Evolutionary conservation across 1,140 invertebrate species (phyloP).

Genomic region (Phthorimaea operculella): DNA sequence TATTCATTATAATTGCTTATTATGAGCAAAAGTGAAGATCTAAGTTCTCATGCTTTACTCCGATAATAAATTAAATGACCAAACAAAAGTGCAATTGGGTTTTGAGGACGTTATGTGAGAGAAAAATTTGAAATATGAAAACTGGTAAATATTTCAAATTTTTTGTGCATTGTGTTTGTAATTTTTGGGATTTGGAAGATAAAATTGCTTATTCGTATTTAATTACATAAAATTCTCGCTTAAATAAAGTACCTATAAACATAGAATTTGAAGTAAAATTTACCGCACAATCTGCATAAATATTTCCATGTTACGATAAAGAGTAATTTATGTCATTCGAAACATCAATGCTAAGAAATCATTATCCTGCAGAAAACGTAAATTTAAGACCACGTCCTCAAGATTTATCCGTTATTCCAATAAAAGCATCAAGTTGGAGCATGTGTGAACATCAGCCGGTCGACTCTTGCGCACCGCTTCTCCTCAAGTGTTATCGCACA

Average conservation of each 20-base stretch:
- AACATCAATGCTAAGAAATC: no score
- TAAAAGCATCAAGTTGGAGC: conserved; percentile 3
- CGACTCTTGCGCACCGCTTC: conserved; percentile 50
- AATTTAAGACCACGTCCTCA: neutral
- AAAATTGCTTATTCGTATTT: no score
- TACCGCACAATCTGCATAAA: no score
- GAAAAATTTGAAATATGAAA: no score
- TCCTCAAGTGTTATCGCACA: conserved; percentile 61
- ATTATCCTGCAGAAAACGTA: no score
- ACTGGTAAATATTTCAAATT: neutral
- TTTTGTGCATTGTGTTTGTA: neutral
- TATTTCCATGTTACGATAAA: no score
- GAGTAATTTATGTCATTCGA: no score
- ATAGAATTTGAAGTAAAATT: no score
- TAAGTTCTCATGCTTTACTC: conserved; percentile 44
- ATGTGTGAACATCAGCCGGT: conserved; percentile 32
- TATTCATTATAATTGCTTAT: conserved; percentile 43
- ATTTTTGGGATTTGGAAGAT: no score
- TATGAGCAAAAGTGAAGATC: conserved; percentile 32
- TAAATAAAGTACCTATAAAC: no score
- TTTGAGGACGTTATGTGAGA: neutral
- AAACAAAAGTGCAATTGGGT: neutral
- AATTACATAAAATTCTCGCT: no score
- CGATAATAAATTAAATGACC: neutral
- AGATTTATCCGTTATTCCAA: neutral